Base-by-base conservation (phyloP, 2,797 vertebrate species). In the Neosilurus hyrtlii region DNA sequence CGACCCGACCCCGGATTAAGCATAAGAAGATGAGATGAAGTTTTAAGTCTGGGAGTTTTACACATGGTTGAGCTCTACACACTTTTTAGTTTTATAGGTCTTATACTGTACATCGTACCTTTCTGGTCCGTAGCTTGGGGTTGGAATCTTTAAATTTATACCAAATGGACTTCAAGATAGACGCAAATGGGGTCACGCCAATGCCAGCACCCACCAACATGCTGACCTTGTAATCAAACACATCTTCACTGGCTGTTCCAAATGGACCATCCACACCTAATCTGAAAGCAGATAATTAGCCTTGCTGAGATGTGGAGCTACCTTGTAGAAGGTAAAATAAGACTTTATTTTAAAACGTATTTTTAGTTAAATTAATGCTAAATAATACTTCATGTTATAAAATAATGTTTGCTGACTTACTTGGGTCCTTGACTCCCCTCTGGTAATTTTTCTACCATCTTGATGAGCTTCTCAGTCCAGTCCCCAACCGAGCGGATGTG, bases 121-220 rank as follows among this genome's bases (percentile, higher is more conserved):
- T 98, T 89, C 94, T 95, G 77, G 95, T 97, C 82, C 89, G 95
- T 81, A 98, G 94, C 6, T 91, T 93, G 8, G 96, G 94, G 89
- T 97, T 91, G 68, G 89, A 94, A 26, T 92, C 92, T 88, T 95
- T 95, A 89, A 97, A 96, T 89, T 97, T 98, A 92, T 97, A 97
- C 96, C 96, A 97, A 91, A 99, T 95, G 85, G 97, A 98, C 85
- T 98, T 99, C 86, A 98, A 94, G 87, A 97, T 95, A 79, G 97
- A 99, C 82, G 97, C 96, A 0, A 98, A 99, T 51, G 97, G 96
- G 0, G 97, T 98, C 86, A 99, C 94, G 0, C 96, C 96, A 0
- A 98, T 98, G 76, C 97, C 97, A 0, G 96, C 96, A 0, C 97
- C 96, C 2, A 98, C 94, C 89, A 98, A 88, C 94, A 98, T 96